These are phyloP conservation scores for Drosophila fulvimacula DNA, from an alignment of 2,888 invertebrate genomes.

Conservation along the genomic window DNA sequence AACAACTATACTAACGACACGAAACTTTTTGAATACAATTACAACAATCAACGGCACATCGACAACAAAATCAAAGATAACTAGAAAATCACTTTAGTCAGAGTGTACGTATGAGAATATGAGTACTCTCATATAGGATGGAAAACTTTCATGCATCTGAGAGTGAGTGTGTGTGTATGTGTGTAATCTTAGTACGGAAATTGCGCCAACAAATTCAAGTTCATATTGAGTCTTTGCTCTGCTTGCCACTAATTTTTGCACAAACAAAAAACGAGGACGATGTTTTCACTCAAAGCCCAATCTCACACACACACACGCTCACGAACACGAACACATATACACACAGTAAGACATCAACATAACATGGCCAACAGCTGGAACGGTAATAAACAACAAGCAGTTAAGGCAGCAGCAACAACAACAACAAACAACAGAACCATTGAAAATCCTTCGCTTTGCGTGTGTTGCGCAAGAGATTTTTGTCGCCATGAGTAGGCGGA, in stretches of 20 bases:
- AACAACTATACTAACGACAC: constrained; percentile 44
- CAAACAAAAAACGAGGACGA: constrained; percentile 48
- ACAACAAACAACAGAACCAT: constrained; percentile 38
- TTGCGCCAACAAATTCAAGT: constrained; percentile 60
- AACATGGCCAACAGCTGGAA: constrained; percentile 68
- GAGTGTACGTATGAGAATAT: constrained; percentile 13
- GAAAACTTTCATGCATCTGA: constrained; percentile 1
- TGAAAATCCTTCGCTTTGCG: constrained; percentile 37
- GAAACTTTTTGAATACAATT: constrained; percentile 67
- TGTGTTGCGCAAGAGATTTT: constrained; percentile 71
- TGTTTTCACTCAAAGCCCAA: constrained; percentile 29
- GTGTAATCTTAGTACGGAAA: constrained; percentile 21
- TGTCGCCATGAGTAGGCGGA: constrained; percentile 61
- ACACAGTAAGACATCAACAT: constrained; percentile 40
- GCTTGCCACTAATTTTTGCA: constrained; percentile 66
- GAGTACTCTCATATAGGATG: constrained; percentile 14
- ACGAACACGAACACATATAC: neutral
- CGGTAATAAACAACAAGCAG: constrained; percentile 73
- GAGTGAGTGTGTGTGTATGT: neutral
- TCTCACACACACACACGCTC: constrained; percentile 12
- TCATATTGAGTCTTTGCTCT: constrained; percentile 48
- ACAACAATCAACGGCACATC: constrained; percentile 52
- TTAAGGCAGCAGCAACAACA: constrained; percentile 44
- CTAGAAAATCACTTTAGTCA: constrained; percentile 7
- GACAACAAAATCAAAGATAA: constrained; percentile 31